Evolutionary conservation across 2,113 vertebrate genomes (phyloP), one percentile per base, ranked within the genome.

Genomic region (Eulemur rufifrons): DNA sequence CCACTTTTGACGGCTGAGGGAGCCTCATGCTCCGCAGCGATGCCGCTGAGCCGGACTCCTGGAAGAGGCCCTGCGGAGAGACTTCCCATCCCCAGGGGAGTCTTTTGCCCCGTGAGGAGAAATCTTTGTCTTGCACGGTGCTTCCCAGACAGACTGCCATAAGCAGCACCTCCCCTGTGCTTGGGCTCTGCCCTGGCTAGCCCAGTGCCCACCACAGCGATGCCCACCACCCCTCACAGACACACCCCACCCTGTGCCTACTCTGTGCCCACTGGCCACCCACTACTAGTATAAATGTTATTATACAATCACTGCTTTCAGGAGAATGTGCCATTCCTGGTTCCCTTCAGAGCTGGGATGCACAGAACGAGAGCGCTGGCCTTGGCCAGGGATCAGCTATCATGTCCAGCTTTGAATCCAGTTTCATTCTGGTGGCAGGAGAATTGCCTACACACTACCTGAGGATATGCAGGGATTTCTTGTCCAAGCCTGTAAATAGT

Each of bases 121-220:
- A 98, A 98, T 99, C 96, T 99, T 99, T 1, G 99, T 99, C 95
- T 99, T 99, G 95, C 99, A 99, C 95, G 99, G 99, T 90, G 99
- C 81, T 99, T 99, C 97, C 99, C 99, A 0, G 99, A 99, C 98
- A 99, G 99, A 98, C 99, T 99, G 98, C 99, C 98, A 12, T 98
- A 99, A 99, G 98, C 99, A 99, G 90, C 99, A 99, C 98, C 99
- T 99, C 74, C 99, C 99, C 1, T 99, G 99, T 97, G 99, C 98
- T 27, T 99, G 99, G 98, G 93, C 50, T 76, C 34, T 96, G 69
- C 27, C 63, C 8, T 2, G 0, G 80, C 73, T 86, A 4, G 7
- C 8, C 21, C 68, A 11, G 27, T 37, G 6, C 54, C 54, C 9
- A 8, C 20, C n/a, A 54, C 7, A 76, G 47, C 32, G 73, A 64